Conservation (phyloP, 1,140 invertebrate genomes). For the Caenorhabditis inopinata region DNA sequence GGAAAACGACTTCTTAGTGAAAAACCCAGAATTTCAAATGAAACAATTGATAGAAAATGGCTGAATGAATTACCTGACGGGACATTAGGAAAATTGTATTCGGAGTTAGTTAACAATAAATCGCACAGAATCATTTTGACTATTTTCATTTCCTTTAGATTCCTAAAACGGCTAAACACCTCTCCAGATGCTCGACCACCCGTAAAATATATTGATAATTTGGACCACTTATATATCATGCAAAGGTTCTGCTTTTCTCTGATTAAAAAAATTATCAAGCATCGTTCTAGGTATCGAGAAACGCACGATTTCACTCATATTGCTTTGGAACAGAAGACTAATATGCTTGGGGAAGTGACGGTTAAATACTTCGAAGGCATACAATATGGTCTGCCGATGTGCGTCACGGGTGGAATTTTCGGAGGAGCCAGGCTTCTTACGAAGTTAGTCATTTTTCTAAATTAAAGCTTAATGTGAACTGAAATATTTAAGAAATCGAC, state of each 20-base stretch:
- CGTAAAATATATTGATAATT: constrained; percentile 87
- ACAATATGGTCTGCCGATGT: constrained; percentile 86
- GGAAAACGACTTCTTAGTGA: constrained; percentile 68
- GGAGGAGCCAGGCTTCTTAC: constrained; percentile 76
- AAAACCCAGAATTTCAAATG: constrained; percentile 82
- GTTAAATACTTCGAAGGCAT: constrained; percentile 97
- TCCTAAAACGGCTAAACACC: constrained; percentile 45
- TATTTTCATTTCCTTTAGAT: constrained; percentile 15
- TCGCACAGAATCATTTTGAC: no score
- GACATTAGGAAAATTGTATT: constrained; percentile 82
- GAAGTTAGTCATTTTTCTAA: constrained; percentile 27
- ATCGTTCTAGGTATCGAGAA: constrained; percentile 76
- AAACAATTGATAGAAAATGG: constrained; percentile 77
- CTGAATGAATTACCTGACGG: constrained; percentile 76
- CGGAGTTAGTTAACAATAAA: constrained; percentile 57
- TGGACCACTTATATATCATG: constrained; percentile 90
- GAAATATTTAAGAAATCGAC: constrained; percentile 43
- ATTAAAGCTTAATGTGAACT: background rate
- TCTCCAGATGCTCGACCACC: constrained; percentile 71
- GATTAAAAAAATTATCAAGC: background rate
- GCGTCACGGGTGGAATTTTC: constrained; percentile 80
- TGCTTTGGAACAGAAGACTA: constrained; percentile 85
- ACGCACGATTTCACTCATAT: constrained; percentile 92
- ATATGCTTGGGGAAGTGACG: constrained; percentile 86
- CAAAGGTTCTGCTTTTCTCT: constrained; percentile 71